Evolutionary conservation across 2,797 vertebrate genomes (phyloP).

Genomic region (Sarcophilus harrisii): DNA sequence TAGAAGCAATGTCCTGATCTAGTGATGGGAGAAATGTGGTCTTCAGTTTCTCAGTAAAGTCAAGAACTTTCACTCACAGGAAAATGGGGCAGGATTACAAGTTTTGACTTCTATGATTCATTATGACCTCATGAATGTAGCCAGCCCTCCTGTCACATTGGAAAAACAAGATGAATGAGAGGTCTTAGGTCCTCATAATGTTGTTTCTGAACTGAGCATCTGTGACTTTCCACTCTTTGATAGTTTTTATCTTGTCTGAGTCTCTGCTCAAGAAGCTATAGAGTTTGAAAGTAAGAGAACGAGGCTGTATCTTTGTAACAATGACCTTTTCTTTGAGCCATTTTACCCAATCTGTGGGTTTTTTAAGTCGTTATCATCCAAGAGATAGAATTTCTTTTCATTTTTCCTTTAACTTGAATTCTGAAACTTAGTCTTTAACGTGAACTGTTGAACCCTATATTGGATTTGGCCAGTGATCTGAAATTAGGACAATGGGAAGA

Average conservation of each 20-base stretch:
- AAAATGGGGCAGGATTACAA: not conserved
- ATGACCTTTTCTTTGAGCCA: slow-evolving; percentile 32
- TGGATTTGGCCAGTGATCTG: slow-evolving; percentile 44
- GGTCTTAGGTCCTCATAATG: not conserved
- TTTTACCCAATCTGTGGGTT: slow-evolving; percentile 53
- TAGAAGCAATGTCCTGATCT: not conserved
- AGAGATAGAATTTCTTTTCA: slow-evolving; percentile 43
- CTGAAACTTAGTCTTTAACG: slow-evolving; percentile 42
- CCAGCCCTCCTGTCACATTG: fast-evolving
- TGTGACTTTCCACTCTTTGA: slow-evolving; percentile 14
- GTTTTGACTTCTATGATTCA: not conserved
- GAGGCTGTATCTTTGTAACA: not conserved
- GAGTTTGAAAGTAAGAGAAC: not conserved
- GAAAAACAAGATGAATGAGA: not conserved
- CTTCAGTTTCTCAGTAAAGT: not conserved
- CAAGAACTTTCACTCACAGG: not conserved
- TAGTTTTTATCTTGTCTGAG: not conserved
- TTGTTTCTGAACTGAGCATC: not conserved
- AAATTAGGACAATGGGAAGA: slow-evolving; percentile 55
- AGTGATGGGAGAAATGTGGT: not conserved
- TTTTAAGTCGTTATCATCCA: slow-evolving; percentile 49
- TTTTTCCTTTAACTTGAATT: slow-evolving; percentile 56
- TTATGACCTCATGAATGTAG: not conserved
- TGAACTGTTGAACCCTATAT: slow-evolving; percentile 48
- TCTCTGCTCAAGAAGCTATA: not conserved